These are phyloP conservation scores for Micropoecilia bifurca DNA, from an alignment of 2,797 vertebrate species.

Conservation along the genomic window DNA sequence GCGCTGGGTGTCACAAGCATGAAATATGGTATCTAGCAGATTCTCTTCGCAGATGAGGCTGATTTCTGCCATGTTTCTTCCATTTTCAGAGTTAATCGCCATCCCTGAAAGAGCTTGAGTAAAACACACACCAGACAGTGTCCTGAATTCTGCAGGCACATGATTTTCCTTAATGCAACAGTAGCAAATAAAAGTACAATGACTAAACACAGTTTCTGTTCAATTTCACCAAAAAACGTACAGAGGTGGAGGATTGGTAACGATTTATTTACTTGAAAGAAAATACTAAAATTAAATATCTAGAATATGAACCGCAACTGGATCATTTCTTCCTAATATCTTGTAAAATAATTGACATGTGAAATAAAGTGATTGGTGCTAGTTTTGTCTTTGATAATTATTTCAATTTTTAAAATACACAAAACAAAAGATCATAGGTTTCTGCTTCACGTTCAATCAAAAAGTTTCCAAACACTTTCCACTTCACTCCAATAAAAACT, in stretches of 20 bases:
- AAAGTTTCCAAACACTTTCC: neutral
- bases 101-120: constrained; percentile 40
- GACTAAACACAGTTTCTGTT: neutral
- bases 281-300: neutral
- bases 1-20: constrained; percentile 83
- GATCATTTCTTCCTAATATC: neutral
- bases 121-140: constrained; percentile 17
- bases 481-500: neutral
- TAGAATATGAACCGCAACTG: neutral
- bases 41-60: constrained; percentile 88
- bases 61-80: constrained; percentile 62
- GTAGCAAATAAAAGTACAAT: neutral
- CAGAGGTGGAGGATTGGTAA: neutral
- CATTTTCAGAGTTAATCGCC: constrained; percentile 38
- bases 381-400: no score
- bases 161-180: constrained; percentile 48
- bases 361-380: no score
- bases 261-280: neutral
- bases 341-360: no score
- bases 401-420: neutral
- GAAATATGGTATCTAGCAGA: constrained; percentile 87
- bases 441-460: neutral
- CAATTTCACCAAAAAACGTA: neutral
- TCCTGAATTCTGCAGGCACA: constrained; percentile 48
- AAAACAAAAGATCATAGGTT: neutral